phyloP scores from a whole-genome alignment of 30 jellyfish, hydroid and myxozoan species.

The Aurelia aurita complex sp. Pacific region DNA sequence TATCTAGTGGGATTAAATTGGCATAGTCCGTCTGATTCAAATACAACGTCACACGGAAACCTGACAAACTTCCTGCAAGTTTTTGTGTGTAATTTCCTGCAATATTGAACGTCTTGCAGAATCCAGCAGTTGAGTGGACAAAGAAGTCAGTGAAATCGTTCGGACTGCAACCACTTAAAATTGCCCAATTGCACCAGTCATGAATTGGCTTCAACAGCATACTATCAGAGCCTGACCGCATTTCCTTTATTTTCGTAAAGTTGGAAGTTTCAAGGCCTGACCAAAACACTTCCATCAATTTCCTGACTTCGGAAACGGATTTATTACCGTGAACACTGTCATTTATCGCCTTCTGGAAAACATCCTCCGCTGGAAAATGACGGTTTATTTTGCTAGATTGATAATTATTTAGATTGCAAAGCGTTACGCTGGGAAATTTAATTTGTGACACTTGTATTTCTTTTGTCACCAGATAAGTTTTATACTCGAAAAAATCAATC shows the following conservation, averaged over 20 bases:
- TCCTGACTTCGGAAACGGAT: too few relatives aligned
- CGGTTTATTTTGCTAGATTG: slow-evolving; percentile 19
- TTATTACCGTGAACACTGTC: not conserved
- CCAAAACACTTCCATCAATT: not conserved
- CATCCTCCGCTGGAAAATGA: not conserved
- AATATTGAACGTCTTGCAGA: slow-evolving; percentile 53
- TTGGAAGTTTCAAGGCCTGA: not conserved
- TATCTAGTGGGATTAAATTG: slow-evolving; percentile 5
- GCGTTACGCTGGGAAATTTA: slow-evolving; percentile 28
- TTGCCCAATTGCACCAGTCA: slow-evolving; percentile 37
- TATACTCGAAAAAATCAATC: not conserved
- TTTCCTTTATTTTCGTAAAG: slow-evolving; percentile 11
- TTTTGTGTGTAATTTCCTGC: slow-evolving; percentile 17
- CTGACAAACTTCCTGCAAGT: slow-evolving; percentile 10
- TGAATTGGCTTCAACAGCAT: slow-evolving; percentile 14
- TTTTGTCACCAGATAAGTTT: not conserved
- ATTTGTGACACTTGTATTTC: not conserved
- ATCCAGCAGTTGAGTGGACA: slow-evolving; percentile 8
- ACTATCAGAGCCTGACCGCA: slow-evolving; percentile 20
- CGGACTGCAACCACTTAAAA: not conserved
- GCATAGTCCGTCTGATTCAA: slow-evolving; percentile 43
- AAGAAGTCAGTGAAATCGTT: slow-evolving; percentile 22
- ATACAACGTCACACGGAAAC: slow-evolving; percentile 12
- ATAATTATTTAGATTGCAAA: slow-evolving; percentile 22
- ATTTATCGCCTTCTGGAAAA: not conserved